Evolutionary conservation across 92 coral and sea anemone genomes (phyloP).

Genomic region (Phenganax marumi): DNA sequence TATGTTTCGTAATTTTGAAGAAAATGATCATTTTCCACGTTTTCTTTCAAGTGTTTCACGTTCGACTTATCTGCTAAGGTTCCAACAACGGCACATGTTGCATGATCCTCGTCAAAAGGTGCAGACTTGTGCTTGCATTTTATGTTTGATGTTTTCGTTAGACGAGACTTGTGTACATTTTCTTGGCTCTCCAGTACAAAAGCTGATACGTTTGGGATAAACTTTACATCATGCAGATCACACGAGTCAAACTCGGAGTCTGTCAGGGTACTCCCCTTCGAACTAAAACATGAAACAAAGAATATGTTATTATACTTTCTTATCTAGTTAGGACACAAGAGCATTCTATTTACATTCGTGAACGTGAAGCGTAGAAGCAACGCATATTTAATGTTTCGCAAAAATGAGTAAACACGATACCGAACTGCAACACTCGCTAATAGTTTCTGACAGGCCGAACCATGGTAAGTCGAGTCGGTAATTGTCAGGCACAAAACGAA

Average conservation of each 20-base stretch:
- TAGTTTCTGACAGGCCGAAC: no score
- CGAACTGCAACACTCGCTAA: no score
- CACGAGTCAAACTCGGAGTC: constrained; percentile 35
- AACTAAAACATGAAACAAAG: constrained; percentile 5
- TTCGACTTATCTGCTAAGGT: constrained; percentile 27
- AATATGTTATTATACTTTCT: background rate
- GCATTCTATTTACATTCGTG: background rate
- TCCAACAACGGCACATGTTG: background rate
- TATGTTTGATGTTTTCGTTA: background rate
- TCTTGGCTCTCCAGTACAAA: constrained; percentile 39
- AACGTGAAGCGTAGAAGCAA: background rate
- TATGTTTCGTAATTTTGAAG: background rate
- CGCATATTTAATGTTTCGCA: no score
- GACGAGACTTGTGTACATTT: background rate
- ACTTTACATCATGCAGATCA: constrained; percentile 29
- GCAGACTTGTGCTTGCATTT: constrained; percentile 13
- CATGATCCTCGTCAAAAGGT: constrained; percentile 22
- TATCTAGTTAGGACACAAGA: background rate
- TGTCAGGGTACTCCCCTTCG: constrained; percentile 18
- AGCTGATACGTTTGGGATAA: constrained; percentile 19
- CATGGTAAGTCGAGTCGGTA: no score
- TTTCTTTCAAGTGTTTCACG: background rate
- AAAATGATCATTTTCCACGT: constrained; percentile 1
- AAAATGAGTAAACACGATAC: no score
- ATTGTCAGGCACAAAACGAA: no score